phyloP scores from a whole-genome alignment of 2,113 vertebrate genomes.

The Rhinogobius similis region DNA sequence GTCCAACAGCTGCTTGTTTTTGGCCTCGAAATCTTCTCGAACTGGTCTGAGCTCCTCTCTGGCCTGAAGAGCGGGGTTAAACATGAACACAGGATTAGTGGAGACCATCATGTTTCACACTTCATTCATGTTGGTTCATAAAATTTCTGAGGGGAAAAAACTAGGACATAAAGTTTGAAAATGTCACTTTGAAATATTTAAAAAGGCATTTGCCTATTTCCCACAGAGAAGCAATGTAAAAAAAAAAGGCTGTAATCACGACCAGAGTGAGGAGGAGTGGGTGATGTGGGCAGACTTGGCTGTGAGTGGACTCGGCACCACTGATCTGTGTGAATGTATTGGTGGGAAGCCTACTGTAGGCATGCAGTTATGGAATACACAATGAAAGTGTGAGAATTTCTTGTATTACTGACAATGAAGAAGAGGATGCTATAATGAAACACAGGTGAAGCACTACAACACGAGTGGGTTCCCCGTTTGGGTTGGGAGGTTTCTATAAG shows the following conservation, averaged over 20 bases:
- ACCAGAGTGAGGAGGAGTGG: conserved; percentile 76
- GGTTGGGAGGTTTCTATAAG: conserved; percentile 66
- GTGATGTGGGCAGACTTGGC: conserved; percentile 77
- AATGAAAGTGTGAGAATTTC: conserved; percentile 61
- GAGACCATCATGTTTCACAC: no score
- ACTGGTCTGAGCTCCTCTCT: conserved; percentile 92
- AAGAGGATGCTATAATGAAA: conserved; percentile 39
- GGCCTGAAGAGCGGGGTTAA: conserved; percentile 75
- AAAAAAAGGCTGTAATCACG: conserved; percentile 69
- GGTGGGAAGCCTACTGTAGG: conserved; percentile 72
- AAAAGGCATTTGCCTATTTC: conserved; percentile 53
- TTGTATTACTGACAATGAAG: conserved; percentile 43
- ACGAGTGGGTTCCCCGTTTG: conserved; percentile 26
- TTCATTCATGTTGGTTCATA: no score
- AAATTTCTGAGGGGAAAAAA: no score
- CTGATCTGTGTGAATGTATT: conserved; percentile 71
- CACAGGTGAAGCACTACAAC: conserved; percentile 34
- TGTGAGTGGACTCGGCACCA: conserved; percentile 72
- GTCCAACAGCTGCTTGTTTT: conserved; percentile 96
- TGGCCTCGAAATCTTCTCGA: conserved; percentile 93
- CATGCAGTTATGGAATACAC: conserved; percentile 68
- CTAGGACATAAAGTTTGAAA: no score
- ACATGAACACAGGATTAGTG: conserved; percentile 21
- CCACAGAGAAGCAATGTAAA: conserved; percentile 61
- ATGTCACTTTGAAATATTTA: no score